phyloP scores from a whole-genome alignment of 2,113 vertebrate genomes.

The Stegostoma tigrinum region DNA sequence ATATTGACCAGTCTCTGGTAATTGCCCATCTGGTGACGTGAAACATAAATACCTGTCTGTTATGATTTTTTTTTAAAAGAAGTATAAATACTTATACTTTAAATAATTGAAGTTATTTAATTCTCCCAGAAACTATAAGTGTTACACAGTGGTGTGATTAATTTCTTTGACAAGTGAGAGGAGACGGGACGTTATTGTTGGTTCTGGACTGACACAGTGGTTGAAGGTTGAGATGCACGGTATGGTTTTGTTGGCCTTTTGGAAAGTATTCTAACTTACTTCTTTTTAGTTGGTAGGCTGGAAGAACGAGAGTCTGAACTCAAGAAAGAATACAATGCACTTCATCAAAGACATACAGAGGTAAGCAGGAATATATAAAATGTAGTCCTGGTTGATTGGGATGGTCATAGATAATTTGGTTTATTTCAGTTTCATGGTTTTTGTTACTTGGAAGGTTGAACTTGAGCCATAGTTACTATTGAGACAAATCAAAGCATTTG shows the following conservation, averaged over 20 bases:
- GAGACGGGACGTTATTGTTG: not conserved
- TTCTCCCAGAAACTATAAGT: not conserved
- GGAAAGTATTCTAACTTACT: not conserved
- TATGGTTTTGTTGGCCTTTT: not conserved
- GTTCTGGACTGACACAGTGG: not conserved
- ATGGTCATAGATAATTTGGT: not conserved
- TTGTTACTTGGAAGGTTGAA: not conserved
- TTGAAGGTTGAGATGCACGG: not conserved
- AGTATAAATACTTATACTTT: not conserved
- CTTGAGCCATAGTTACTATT: not conserved
- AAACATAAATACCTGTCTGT: not conserved
- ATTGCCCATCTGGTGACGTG: not conserved
- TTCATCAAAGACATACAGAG: constrained; percentile 96
- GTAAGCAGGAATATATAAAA: constrained; percentile 51
- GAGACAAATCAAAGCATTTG: not conserved
- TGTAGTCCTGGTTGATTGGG: not conserved
- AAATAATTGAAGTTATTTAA: not conserved
- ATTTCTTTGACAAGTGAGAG: not conserved
- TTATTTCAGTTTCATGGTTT: not conserved
- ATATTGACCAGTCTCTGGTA: not conserved
- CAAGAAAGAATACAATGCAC: constrained; percentile 87
- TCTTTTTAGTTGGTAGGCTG: constrained; percentile 79
- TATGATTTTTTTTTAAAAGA: not conserved
- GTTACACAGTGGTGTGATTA: not conserved
- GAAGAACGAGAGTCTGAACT: constrained; percentile 92